Percentiles rank a stretch among this genome's conserved stretches.
Evolutionary conservation across 2,888 invertebrate genomes (phyloP).

Genomic region (Phortica okadai): DNA sequence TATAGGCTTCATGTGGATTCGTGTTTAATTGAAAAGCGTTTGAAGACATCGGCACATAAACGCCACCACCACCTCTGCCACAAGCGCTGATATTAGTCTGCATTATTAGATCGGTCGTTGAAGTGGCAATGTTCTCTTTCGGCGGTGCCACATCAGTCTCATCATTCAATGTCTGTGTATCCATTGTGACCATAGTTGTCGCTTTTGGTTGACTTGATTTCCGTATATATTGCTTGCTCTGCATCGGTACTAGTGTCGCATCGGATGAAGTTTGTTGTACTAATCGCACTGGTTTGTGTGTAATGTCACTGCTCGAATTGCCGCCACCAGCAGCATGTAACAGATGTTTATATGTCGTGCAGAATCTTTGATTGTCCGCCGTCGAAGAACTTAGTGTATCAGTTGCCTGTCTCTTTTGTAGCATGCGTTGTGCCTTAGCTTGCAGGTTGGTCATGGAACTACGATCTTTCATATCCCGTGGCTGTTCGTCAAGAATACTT

Average conservation of each 20-base stretch:
- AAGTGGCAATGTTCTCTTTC: conserved; percentile 10
- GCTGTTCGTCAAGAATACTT: not conserved
- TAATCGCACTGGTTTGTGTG: not conserved
- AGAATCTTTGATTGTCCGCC: not conserved
- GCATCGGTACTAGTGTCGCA: not conserved
- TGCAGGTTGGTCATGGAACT: not conserved
- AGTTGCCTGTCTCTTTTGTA: conserved; percentile 10
- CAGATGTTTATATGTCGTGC: conserved; percentile 1
- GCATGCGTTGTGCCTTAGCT: conserved; percentile 14
- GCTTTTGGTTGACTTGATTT: not conserved
- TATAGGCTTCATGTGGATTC: not conserved
- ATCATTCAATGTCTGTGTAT: conserved; percentile 6
- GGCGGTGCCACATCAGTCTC: not conserved
- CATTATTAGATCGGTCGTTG: conserved; percentile 14
- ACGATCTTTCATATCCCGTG: not conserved
- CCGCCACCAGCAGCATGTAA: not conserved
- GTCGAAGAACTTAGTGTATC: conserved; percentile 19
- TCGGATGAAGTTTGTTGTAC: not conserved
- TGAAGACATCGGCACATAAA: conserved; percentile 8
- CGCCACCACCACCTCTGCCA: not conserved
- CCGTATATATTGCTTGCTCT: not conserved
- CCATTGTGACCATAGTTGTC: conserved; percentile 1
- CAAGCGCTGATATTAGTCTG: not conserved
- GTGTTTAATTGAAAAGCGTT: not conserved
- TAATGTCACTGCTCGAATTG: not conserved